Base-by-base conservation (phyloP, 2,797 vertebrate genomes). In the Falco biarmicus region DNA sequence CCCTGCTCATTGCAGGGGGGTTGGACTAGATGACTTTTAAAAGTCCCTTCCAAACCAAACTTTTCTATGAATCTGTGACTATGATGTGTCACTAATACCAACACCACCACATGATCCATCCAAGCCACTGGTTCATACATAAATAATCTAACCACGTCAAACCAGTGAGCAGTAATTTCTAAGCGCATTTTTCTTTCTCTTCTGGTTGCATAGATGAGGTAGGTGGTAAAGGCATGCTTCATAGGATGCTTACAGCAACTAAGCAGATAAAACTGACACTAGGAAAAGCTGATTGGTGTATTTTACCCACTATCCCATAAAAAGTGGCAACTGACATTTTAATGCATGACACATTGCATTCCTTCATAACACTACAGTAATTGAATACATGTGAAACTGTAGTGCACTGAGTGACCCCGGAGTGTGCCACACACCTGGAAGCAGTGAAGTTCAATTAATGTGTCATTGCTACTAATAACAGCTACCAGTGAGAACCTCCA, bases 371-470 rank as follows among this genome's bases (percentile, higher is more conserved):
- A 31, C 78, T 32, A 92, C 93, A 22, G 96, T 98, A 98, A 98
- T 98, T 97, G 97, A 97, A 97, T 47, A 59, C 98, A 98, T 92
- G 66, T 98, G 98, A 97, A 94, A 28, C 69, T 8, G 31, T 68
- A 89, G 95, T 61, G 96, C 97, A 92, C 89, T 1, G 92, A 78
- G 87, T 95, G 98, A 98, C 98, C 98, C 95, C 16, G 97, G 97
- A 98, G 98, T 98, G 97, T 98, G 97, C 97, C 98, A 97, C 98
- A 98, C 98, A 98, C 98, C 98, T 98, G 98, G 98, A 98, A 98
- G 90, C 89, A 98, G 94, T 98, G 98, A 98, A 96, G 92, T 96
- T 97, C 97, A 98, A 98, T 98, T 98, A 98, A 98, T 95, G 89
- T 98, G 98, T 98, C 98, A 98, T 97, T 91, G 96, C 97, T 97